Conservation (phyloP, 2,888 invertebrate genomes). For the Lucinisca nassula region DNA sequence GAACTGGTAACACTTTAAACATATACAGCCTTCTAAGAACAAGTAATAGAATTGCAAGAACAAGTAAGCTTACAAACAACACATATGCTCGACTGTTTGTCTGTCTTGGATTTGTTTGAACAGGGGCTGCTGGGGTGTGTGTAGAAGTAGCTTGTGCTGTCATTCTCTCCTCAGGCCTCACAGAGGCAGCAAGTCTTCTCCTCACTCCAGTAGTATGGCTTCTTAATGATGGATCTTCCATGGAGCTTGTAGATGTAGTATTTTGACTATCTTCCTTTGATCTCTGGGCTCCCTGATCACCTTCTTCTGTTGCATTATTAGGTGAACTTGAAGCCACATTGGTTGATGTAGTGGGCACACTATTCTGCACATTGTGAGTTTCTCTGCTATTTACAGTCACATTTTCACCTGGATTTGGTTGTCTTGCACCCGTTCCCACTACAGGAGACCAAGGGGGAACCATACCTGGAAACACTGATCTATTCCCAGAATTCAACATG, state of each 20-base stretch:
- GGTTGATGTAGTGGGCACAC: neutral
- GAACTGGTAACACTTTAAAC: constrained; percentile 47
- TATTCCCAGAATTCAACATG: constrained; percentile 40
- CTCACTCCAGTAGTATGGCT: constrained; percentile 27
- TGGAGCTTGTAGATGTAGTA: neutral
- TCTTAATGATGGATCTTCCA: neutral
- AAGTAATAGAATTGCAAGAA: constrained; percentile 52
- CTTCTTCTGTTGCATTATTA: neutral
- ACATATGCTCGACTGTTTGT: constrained; percentile 30
- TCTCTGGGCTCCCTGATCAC: neutral
- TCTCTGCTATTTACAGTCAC: neutral
- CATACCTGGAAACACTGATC: constrained; percentile 29
- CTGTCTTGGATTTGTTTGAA: neutral
- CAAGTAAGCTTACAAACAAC: constrained; percentile 50
- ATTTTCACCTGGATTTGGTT: constrained; percentile 25
- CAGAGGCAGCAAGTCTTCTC: constrained; percentile 37
- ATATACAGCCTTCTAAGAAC: constrained; percentile 55
- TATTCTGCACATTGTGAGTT: neutral
- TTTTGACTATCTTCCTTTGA: neutral
- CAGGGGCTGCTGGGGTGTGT: too few relatives aligned
- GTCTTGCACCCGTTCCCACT: neutral
- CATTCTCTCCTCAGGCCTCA: neutral
- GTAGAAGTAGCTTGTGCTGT: neutral
- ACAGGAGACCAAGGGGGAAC: constrained; percentile 40
- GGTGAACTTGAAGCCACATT: neutral